phyloP scores from a whole-genome alignment of 2,888 invertebrate genomes.

The Teinopalpus imperialis region DNA sequence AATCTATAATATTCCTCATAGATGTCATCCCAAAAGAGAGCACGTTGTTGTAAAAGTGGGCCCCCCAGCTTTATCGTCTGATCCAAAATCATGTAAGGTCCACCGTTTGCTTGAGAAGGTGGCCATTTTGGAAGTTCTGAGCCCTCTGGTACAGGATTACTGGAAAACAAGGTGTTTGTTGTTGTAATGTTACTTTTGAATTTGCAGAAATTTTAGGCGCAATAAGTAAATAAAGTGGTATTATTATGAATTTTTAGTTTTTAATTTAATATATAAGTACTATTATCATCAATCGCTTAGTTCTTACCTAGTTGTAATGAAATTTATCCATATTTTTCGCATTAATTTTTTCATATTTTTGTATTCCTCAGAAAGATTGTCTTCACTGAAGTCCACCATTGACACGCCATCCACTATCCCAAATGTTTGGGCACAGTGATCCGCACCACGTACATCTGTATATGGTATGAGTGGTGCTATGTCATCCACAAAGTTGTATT shows the following conservation, averaged over 20 bases:
- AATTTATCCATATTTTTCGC: conserved; percentile 48
- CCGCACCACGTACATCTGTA: conserved; percentile 35
- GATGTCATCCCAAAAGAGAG: conserved; percentile 39
- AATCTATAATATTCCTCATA: conserved; percentile 28
- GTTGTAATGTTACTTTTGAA: too few relatives aligned
- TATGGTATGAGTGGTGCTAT: conserved; percentile 34
- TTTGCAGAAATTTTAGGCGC: too few relatives aligned
- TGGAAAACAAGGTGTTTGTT: conserved; percentile 31
- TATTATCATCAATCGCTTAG: too few relatives aligned
- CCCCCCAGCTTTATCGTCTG: conserved; percentile 34
- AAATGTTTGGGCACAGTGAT: conserved; percentile 41
- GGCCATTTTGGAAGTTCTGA: conserved; percentile 40
- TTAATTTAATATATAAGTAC: too few relatives aligned
- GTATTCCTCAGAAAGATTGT: conserved; percentile 33
- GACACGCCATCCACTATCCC: conserved; percentile 33
- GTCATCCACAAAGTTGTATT: conserved; percentile 46
- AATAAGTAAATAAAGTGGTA: too few relatives aligned
- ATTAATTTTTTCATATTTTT: conserved; percentile 36
- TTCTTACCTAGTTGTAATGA: too few relatives aligned
- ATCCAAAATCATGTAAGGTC: conserved; percentile 41
- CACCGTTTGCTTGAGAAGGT: conserved; percentile 22
- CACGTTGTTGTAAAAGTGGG: conserved; percentile 32
- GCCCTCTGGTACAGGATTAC: conserved; percentile 40
- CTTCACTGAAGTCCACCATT: background rate
- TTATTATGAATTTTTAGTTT: too few relatives aligned